Evolutionary conservation across 1,140 invertebrate species (phyloP).

Genomic region (Zelostemma sp.): DNA sequence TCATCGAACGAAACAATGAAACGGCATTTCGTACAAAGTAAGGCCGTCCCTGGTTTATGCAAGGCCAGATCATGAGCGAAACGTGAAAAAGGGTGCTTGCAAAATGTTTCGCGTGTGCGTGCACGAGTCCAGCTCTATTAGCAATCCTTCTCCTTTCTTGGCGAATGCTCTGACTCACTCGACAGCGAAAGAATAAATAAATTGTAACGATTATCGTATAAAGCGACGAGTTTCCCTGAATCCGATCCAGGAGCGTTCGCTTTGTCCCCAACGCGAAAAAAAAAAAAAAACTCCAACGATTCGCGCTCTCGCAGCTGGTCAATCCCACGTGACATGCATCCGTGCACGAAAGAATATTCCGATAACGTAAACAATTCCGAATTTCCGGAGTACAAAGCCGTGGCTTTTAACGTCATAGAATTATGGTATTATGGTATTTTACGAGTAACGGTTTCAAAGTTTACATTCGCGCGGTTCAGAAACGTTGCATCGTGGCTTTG

Average conservation of each 20-base stretch:
- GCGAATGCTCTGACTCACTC: constrained; percentile 21
- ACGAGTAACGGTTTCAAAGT: not conserved
- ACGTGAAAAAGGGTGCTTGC: not conserved
- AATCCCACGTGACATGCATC: no score
- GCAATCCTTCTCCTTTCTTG: constrained; percentile 26
- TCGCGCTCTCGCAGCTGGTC: no score
- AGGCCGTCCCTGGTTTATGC: not conserved
- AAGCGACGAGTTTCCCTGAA: no score
- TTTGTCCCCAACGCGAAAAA: no score
- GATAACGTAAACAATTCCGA: no score
- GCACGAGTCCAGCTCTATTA: constrained; percentile 11
- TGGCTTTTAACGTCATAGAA: not conserved
- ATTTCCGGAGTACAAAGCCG: no score
- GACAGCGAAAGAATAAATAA: constrained; percentile 2
- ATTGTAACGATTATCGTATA: not conserved
- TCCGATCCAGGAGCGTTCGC: no score
- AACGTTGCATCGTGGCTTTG: not conserved
- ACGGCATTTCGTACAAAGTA: not conserved
- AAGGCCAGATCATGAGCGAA: not conserved
- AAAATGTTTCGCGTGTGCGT: not conserved
- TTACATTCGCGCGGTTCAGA: not conserved
- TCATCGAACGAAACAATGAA: not conserved
- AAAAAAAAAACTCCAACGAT: no score
- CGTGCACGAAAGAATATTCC: no score
- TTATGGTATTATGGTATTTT: no score